phyloP scores from a whole-genome alignment of 2,113 vertebrate species.

The Petrocephalus zakoni region DNA sequence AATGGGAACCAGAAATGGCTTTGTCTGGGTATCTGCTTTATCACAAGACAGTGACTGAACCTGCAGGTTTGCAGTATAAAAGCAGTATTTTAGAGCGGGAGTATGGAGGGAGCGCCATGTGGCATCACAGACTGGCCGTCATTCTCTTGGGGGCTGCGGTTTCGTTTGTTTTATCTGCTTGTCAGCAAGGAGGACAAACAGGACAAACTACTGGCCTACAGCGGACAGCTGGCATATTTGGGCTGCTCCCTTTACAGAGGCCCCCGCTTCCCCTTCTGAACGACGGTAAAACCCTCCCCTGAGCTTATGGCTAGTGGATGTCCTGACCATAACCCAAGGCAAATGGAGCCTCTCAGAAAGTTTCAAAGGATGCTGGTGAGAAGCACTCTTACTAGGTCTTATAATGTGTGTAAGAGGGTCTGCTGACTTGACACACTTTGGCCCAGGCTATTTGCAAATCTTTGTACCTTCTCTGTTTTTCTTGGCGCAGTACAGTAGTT shows the following conservation, averaged over 20 bases:
- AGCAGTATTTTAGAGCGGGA: background rate
- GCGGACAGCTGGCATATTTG: background rate
- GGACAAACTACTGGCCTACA: background rate
- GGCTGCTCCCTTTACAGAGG: background rate
- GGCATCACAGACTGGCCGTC: background rate
- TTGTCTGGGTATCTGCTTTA: background rate
- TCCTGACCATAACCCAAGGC: background rate
- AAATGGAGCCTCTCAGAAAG: background rate
- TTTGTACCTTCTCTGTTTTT: background rate
- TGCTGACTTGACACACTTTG: background rate
- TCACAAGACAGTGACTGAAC: background rate
- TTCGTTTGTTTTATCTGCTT: background rate
- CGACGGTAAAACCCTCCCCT: background rate
- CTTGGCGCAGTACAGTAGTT: background rate
- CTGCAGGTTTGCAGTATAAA: background rate
- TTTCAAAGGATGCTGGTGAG: background rate
- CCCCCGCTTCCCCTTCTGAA: background rate
- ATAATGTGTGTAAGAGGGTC: background rate
- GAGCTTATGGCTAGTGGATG: background rate
- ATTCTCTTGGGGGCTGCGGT: background rate
- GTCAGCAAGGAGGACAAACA: background rate
- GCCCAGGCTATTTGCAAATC: background rate
- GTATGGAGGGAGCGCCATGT: background rate
- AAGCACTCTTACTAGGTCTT: background rate
- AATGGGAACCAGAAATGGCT: background rate